Conservation (phyloP, 2,113 vertebrate species). For the Scomber colias region DNA sequence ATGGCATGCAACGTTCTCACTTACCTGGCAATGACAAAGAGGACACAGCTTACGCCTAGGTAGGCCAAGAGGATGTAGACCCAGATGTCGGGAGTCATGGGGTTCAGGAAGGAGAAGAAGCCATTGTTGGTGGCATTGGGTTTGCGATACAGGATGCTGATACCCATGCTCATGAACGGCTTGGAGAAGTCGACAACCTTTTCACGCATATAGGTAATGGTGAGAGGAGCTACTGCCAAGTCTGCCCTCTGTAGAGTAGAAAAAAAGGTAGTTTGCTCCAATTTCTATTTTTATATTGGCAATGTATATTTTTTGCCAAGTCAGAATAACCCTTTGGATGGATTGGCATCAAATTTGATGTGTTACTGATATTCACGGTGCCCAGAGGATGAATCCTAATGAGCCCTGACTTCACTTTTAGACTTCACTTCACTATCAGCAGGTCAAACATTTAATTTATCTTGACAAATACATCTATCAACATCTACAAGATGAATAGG, state of each 20-base stretch:
- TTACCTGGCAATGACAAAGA: conserved; percentile 99
- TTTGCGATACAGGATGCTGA: conserved; percentile 97
- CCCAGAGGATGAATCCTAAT: background rate
- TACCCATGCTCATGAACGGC: conserved; percentile 97
- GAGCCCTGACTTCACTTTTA: too few relatives aligned
- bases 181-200: conserved; percentile 98
- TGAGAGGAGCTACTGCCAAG: conserved; percentile 95
- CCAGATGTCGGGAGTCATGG: conserved; percentile 98
- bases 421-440: too few relatives aligned
- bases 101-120: conserved; percentile 99
- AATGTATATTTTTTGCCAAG: background rate
- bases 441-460: too few relatives aligned
- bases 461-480: too few relatives aligned
- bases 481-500: too few relatives aligned
- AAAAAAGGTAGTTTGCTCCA: background rate
- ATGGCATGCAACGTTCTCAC: conserved; percentile 19
- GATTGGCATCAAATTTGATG: background rate
- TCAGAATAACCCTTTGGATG: background rate
- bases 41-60: conserved; percentile 97
- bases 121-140: conserved; percentile 96
- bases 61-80: conserved; percentile 98
- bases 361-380: background rate
- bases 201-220: conserved; percentile 96
- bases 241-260: conserved; percentile 91
- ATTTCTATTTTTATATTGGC: background rate